Conservation (phyloP, 1,140 invertebrate species). For the Neoseiulus cucumeris region DNA sequence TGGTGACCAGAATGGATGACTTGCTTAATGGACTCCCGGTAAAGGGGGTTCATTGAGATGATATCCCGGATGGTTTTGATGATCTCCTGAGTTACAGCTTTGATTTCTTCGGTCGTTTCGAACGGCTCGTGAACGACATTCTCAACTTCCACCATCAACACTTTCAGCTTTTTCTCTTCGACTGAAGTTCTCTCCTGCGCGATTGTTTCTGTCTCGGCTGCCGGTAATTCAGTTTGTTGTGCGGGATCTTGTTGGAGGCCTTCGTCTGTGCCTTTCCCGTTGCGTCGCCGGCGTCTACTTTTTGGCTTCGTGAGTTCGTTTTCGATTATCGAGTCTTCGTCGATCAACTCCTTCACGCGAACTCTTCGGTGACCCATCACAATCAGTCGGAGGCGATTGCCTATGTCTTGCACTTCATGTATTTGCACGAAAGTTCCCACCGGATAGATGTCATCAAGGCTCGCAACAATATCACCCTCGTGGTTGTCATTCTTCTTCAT, state of each 20-base stretch:
- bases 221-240: background rate
- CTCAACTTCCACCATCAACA: conserved; percentile 86
- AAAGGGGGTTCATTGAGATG: conserved; percentile 82
- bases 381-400: conserved; percentile 69
- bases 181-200: conserved; percentile 13
- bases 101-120: conserved; percentile 78
- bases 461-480: conserved; percentile 65
- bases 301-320: conserved; percentile 11
- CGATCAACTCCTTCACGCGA: conserved; percentile 49
- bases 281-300: conserved; percentile 11
- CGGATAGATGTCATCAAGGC: conserved; percentile 63
- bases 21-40: conserved; percentile 64
- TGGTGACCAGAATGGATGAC: conserved; percentile 85
- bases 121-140: conserved; percentile 79
- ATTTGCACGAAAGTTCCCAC: conserved; percentile 96
- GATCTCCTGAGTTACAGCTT: conserved; percentile 83
- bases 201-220: conserved; percentile 19
- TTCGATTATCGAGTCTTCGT: conserved; percentile 38
- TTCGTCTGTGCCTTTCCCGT: conserved; percentile 15
- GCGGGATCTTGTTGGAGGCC: background rate
- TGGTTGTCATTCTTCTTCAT: conserved; percentile 76
- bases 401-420: conserved; percentile 86
- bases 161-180: conserved; percentile 25
- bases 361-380: conserved; percentile 82
- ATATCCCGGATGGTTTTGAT: conserved; percentile 95